Base-by-base conservation (phyloP, 2,888 invertebrate species). In the Agrotis ipsilon region DNA sequence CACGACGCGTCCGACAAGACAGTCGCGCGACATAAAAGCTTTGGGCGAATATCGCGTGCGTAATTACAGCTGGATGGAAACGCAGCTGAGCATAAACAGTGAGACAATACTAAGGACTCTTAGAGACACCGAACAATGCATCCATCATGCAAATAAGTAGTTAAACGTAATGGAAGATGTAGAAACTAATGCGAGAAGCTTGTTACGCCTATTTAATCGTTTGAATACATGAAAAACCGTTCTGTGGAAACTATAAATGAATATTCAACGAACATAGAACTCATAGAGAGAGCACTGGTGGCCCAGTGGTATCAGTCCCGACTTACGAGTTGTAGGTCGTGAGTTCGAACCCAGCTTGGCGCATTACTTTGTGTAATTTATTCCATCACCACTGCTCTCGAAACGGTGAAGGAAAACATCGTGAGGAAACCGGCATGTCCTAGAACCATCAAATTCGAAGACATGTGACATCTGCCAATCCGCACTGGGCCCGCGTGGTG, bases 141-240 rank as follows among this genome's bases (percentile, higher is more conserved):
- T 65, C 61, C 64, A 79, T 68, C 74, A 78, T 72, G 80, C 79
- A 68, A 82, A 78, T 65, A 78, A 65, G 73, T 68, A 78, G 67
- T 55, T 51, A 72, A 77, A 67, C 49, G 45, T 58, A 78, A 82
- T 82, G 82, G 79, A 48, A 67, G 52, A 61, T 67, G 72, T 61
- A 32, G 49, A 63, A 65, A 72, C 68, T 79, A 79, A 79, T 73
- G 79, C 74, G n/a, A 68, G 51, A 72, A 65, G 27, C 79, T 72
- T 79, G 83, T 79, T 65, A 62, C 43, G 46, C 21, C n/a, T 78
- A 54, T 71, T 71, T 71, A 64, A 82, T 70, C 51, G 21, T 67
- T 64, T 32, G 16, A 48, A 16, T 21, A 82, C 67, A 68, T 32
- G 64, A 68, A 67, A 61, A 67, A 27, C 27, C 32, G 46, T 77